Evolutionary conservation across 2,888 invertebrate genomes (phyloP).

Genomic region (Synergus laeviventris): DNA sequence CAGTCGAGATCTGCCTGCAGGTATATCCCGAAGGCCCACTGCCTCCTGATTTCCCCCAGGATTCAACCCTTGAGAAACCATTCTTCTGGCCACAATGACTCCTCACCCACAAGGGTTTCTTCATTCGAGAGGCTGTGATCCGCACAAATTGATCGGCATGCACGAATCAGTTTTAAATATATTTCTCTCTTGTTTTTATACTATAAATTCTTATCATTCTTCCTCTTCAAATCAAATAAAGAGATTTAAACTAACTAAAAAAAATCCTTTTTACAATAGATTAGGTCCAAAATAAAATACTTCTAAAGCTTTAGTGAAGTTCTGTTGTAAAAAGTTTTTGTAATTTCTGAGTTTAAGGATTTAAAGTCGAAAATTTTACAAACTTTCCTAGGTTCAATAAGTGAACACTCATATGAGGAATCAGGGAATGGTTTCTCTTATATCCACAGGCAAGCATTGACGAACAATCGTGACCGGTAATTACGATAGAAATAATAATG

Average conservation of each 20-base stretch:
- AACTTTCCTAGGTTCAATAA: neutral
- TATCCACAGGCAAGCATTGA: slow-evolving; percentile 3
- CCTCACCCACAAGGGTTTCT: slow-evolving; percentile 60
- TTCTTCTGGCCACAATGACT: slow-evolving; percentile 74
- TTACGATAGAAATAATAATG: slow-evolving; percentile 60
- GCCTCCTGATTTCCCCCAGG: slow-evolving; percentile 75
- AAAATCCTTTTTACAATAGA: neutral
- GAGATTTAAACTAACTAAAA: neutral
- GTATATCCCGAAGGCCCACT: slow-evolving; percentile 71
- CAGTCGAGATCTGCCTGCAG: slow-evolving; percentile 66
- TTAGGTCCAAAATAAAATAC: neutral
- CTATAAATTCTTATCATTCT: neutral
- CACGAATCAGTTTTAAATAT: slow-evolving; percentile 34
- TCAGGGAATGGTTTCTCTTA: neutral
- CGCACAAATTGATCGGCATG: slow-evolving; percentile 34
- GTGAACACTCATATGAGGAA: neutral
- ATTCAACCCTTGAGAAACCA: slow-evolving; percentile 73
- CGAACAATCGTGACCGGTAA: slow-evolving; percentile 21
- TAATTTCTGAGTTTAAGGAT: no score
- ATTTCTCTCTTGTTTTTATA: neutral
- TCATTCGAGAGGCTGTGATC: slow-evolving; percentile 50
- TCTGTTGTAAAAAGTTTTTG: no score
- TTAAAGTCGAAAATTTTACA: no score
- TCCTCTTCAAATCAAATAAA: neutral
- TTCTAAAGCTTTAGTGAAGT: no score